Conservation (phyloP, 2,888 invertebrate genomes). For the Zeuzera pyrina region DNA sequence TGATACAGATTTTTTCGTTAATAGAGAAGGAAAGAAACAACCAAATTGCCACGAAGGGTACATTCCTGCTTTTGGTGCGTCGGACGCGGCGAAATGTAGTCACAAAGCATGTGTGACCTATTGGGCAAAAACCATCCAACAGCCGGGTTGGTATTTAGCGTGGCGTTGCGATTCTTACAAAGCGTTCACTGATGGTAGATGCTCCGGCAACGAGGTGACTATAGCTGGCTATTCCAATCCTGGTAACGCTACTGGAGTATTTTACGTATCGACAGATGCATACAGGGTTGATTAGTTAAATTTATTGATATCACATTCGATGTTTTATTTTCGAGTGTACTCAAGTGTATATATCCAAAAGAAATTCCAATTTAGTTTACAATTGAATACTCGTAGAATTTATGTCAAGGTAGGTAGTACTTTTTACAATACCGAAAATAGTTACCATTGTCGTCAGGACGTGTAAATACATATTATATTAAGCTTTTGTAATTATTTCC, state of each 20-base stretch:
- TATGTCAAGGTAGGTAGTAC: no score
- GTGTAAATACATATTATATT: no score
- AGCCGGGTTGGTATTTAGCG: conserved; percentile 42
- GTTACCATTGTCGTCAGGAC: no score
- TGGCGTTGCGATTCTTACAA: conserved; percentile 51
- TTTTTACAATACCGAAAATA: no score
- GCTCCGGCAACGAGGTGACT: conserved; percentile 44
- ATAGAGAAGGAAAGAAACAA: conserved; percentile 69
- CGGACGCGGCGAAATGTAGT: conserved; percentile 53
- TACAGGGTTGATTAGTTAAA: conserved; percentile 20
- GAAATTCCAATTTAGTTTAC: no score
- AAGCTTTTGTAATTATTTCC: no score
- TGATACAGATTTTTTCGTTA: conserved; percentile 73
- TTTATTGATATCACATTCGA: no score
- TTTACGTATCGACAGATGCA: conserved; percentile 49
- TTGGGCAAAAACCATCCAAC: conserved; percentile 42
- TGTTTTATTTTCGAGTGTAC: no score
- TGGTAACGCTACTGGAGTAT: conserved; percentile 55
- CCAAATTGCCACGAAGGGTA: conserved; percentile 60
- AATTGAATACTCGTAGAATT: no score
- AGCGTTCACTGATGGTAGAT: conserved; percentile 39
- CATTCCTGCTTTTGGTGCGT: conserved; percentile 46
- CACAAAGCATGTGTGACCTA: conserved; percentile 55
- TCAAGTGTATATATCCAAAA: no score
- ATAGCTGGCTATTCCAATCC: conserved; percentile 58